Base-by-base conservation (phyloP, 2,113 vertebrate species). In the Columbina picui region DNA sequence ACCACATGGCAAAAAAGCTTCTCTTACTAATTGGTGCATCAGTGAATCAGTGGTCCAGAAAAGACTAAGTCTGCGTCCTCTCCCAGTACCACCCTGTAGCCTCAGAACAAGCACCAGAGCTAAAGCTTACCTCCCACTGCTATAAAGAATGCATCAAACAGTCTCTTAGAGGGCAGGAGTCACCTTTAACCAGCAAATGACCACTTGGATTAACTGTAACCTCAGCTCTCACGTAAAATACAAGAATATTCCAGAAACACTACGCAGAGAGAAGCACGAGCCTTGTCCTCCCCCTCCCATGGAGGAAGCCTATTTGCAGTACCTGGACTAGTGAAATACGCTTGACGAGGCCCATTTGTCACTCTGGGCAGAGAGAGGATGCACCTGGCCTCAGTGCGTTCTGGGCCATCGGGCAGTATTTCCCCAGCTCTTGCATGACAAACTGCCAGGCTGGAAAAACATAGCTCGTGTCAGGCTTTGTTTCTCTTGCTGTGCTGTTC, bases 341-440 rank as follows among this genome's bases (percentile, higher is more conserved):
- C 68, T 84, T 16, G 41, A 70, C 39, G 84, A 78, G 34, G 43
- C 32, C 1, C 10, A 1, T 81, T 74, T 88, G 50, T 56, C 34
- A 29, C 11, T 49, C 45, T 52, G 26, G 30, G 63, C 63, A 52
- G 55, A 83, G n/a, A 83, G 71, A 97, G 95, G 94, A 96, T 96
- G 95, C 92, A 96, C 92, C 93, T 96, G 94, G 71, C 60, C 32
- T 12, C 73, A 14, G 27, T 0, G 0, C 1, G 74, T 87, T 96
- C 89, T 87, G 78, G 57, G 70, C 36, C 87, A 97, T 52, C 36
- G 63, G 64, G 52, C 85, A 84, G 10, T 15, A 57, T 60, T 88
- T 92, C 90, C 83, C 85, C 43, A 77, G 41, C 59, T 87, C 34
- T 88, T 93, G 87, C 87, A 80, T 30, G 34, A 88, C 50, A 70